Conservation (phyloP, 2,888 invertebrate genomes). For the Mythimna albipuncta region DNA sequence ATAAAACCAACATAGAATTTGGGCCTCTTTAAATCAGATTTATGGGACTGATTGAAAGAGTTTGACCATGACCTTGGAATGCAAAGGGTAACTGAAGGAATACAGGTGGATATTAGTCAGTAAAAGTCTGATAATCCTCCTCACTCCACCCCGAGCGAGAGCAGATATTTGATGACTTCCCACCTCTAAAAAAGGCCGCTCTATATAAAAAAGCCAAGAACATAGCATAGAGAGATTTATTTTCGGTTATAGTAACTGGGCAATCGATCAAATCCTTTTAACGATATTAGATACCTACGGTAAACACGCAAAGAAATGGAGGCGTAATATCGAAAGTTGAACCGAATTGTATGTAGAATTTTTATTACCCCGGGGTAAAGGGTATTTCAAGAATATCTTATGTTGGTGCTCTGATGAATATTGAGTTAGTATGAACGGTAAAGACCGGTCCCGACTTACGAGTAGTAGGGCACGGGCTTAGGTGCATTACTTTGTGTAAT, state of each 20-base stretch:
- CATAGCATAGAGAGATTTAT: conserved; percentile 14
- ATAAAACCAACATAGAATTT: not conserved
- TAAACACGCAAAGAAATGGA: conserved; percentile 37
- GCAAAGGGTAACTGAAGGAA: too few relatives aligned
- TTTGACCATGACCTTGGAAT: too few relatives aligned
- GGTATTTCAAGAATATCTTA: conserved; percentile 31
- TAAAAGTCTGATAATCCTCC: too few relatives aligned
- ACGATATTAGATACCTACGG: conserved; percentile 40
- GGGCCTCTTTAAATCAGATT: too few relatives aligned
- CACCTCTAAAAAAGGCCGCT: too few relatives aligned
- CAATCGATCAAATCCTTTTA: conserved; percentile 50
- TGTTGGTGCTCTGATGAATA: not conserved
- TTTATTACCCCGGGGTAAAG: conserved; percentile 34
- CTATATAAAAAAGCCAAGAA: not conserved
- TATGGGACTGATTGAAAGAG: too few relatives aligned
- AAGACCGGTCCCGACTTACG: not conserved
- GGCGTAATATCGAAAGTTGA: conserved; percentile 30
- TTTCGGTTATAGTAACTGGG: conserved; percentile 20
- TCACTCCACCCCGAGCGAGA: too few relatives aligned
- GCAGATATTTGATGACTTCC: too few relatives aligned
- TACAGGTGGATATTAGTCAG: too few relatives aligned
- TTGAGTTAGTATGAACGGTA: conserved; percentile 2
- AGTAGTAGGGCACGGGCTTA: too few relatives aligned
- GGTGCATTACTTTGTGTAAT: too few relatives aligned
- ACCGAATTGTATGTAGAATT: conserved; percentile 27